Evolutionary conservation across 2,113 vertebrate species (phyloP), one percentile per base, ranked within the genome.

Genomic region (Megaceryle torquata): DNA sequence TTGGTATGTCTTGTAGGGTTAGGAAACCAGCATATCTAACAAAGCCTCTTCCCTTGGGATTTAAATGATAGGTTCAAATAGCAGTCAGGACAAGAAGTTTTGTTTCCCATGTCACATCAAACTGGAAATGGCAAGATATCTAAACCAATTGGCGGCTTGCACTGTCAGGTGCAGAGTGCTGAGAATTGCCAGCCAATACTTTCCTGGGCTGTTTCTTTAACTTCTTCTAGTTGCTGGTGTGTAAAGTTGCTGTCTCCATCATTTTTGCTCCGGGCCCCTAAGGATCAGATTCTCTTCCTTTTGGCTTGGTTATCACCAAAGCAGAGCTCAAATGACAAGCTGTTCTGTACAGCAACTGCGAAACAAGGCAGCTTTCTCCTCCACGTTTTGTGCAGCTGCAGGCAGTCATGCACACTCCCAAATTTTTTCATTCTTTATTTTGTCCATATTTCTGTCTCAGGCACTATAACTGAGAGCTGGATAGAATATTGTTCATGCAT

Each of bases 101-200:
- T 93, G n/a, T 81, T 96, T 96, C 80, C 51, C 79, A 78, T 78
- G 46, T 96, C 39, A 33, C 51, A 79, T 88, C 82, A 86, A 95
- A 84, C 92, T 91, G 74, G 69, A 87, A 92, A 89, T 48, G 53
- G 77, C 69, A 82, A 92, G 64, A 79, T 63, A 89, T 59, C 60
- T 69, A 88, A 79, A 84, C 3, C 8, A 76, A 25, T 68, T 95
- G 93, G 89, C 33, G 0, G 26, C 61, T 91, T 37, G 10, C 9
- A 10, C 14, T 86, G 72, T 86, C 92, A 95, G 95, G 86, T 97
- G 96, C 91, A 95, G 83, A 75, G 79, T 24, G 24, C 53, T 92
- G 77, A 79, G 65, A 84, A 87, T 57, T 74, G 26, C 77, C 78
- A 95, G 53, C 33, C 57, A 79, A 44, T 65, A 5, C 18, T 88